These are phyloP conservation scores for Drosophila borealis DNA, from an alignment of 2,888 invertebrate genomes.

Conservation along the genomic window DNA sequence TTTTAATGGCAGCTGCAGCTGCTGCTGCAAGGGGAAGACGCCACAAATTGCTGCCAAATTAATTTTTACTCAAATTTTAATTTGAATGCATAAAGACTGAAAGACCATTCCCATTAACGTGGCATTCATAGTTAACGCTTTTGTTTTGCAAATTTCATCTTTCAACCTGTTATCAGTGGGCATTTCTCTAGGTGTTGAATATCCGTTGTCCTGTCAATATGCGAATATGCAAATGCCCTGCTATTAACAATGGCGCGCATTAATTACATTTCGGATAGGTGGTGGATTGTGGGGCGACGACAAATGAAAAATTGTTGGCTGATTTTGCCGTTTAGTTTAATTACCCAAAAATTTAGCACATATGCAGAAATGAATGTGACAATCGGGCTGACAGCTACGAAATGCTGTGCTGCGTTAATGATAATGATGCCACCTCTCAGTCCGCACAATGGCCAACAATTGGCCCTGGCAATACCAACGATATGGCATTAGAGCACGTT, in stretches of 20 bases:
- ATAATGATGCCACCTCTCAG: conserved; percentile 52
- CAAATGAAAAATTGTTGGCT: conserved; percentile 61
- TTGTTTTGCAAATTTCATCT: conserved; percentile 64
- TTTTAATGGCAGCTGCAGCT: conserved; percentile 73
- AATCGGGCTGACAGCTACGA: conserved; percentile 46
- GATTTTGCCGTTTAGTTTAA: conserved; percentile 52
- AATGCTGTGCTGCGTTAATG: conserved; percentile 55
- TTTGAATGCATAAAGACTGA: conserved; percentile 52
- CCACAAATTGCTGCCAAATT: conserved; percentile 67
- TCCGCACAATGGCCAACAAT: conserved; percentile 19
- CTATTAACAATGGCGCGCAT: conserved; percentile 55
- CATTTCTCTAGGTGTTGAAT: conserved; percentile 41
- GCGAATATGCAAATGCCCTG: conserved; percentile 59
- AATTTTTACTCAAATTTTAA: conserved; percentile 53
- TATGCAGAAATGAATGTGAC: conserved; percentile 73
- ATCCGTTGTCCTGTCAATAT: conserved; percentile 15
- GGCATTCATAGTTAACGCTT: conserved; percentile 15
- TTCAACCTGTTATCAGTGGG: neutral
- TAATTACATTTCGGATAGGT: conserved; percentile 56
- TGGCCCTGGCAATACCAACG: conserved; percentile 38
- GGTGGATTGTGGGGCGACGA: neutral
- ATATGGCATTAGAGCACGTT: conserved; percentile 63
- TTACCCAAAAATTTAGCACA: conserved; percentile 73
- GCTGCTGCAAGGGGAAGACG: conserved; percentile 23
- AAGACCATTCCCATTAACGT: conserved; percentile 14